These are phyloP conservation scores for Anseranas semipalmata DNA, from an alignment of 2,113 vertebrate genomes.

Conservation along the genomic window DNA sequence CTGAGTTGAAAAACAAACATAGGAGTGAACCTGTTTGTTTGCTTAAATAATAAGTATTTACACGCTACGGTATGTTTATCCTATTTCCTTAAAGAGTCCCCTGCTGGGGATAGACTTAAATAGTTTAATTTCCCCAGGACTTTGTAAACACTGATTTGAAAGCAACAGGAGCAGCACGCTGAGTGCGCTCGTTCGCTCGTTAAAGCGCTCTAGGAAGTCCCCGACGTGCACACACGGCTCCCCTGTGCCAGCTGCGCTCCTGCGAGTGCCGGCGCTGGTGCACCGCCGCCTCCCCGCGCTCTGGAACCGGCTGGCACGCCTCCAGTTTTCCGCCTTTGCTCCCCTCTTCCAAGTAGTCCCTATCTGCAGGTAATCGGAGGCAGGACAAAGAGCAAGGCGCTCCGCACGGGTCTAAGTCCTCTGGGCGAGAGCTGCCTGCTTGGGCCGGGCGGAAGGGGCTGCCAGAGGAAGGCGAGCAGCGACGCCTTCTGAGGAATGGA, in stretches of 20 bases:
- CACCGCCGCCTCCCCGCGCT: neutral
- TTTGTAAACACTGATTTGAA: slow-evolving; percentile 14
- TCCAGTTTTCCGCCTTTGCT: neutral
- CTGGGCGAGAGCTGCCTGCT: neutral
- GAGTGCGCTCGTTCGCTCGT: neutral
- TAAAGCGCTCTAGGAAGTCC: slow-evolving; percentile 25
- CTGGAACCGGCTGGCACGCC: neutral
- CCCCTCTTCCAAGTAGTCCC: neutral
- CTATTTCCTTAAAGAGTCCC: neutral
- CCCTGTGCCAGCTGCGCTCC: slow-evolving; percentile 5
- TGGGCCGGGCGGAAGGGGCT: neutral
- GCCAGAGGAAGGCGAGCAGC: neutral
- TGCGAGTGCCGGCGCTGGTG: neutral
- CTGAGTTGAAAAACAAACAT: neutral
- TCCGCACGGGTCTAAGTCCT: neutral
- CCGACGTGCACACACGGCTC: neutral
- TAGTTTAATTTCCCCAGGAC: neutral
- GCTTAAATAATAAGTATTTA: neutral
- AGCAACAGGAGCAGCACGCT: neutral
- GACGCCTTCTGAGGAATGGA: neutral
- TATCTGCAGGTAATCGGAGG: neutral
- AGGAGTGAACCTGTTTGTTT: neutral
- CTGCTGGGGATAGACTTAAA: neutral
- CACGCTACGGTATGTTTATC: neutral
- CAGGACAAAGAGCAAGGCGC: neutral